Conservation (phyloP, 2,113 vertebrate species). For the Bambusicola thoracicus region DNA sequence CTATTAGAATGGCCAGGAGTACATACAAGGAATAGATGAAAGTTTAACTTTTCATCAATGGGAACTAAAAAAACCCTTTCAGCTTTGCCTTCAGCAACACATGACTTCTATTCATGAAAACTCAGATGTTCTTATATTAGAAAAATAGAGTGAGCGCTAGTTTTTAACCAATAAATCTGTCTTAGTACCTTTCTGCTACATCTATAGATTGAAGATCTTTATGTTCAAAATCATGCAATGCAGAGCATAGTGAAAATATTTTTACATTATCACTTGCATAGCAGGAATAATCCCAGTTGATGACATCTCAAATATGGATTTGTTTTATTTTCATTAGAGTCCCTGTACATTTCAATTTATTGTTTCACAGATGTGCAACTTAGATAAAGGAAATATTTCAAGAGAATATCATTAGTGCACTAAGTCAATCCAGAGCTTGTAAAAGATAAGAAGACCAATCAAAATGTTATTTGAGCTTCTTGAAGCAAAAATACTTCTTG, state of each 20-base stretch:
- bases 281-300: not conserved
- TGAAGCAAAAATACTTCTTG: not conserved
- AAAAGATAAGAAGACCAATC: not conserved
- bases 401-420: not conserved
- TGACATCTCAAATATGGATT: not conserved
- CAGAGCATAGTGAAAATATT: not conserved
- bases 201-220: slow-evolving; percentile 3
- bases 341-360: not conserved
- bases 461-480: not conserved
- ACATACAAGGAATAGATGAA: not conserved
- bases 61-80: slow-evolving; percentile 12
- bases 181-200: not conserved
- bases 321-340: not conserved
- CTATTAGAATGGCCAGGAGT: slow-evolving; percentile 47
- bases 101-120: slow-evolving; percentile 14
- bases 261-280: not conserved
- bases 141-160: not conserved
- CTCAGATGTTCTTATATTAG: slow-evolving; percentile 3
- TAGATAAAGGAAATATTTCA: not conserved
- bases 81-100: not conserved
- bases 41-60: slow-evolving; percentile 59
- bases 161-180: not conserved
- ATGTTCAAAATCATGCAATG: not conserved
- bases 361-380: not conserved
- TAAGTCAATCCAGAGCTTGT: not conserved